Evolutionary conservation across 2,113 vertebrate species (phyloP), one percentile per base, ranked within the genome.

Genomic region (Carassius auratus): DNA sequence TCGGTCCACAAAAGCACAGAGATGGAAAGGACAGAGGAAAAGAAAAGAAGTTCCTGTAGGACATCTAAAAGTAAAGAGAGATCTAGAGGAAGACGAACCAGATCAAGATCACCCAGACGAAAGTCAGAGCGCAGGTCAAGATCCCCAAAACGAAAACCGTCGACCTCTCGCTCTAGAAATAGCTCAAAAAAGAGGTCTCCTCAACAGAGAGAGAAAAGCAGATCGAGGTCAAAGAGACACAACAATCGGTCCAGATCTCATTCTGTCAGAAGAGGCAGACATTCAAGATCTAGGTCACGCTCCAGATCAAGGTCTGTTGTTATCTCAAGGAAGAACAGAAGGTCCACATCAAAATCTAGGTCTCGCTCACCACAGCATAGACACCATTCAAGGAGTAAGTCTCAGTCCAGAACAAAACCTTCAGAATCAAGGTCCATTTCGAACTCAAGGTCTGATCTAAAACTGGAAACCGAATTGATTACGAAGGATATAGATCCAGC

Each of bases 61-160:
- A 68, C 75, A 9, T 84, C 84, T 12, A 87, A 50, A 66, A 78
- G 50, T 33, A 57, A 86, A 23, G 80, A 76, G 23, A 83, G 15
- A 19, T 69, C 59, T 30, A 87, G n/a, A 87, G 59, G 62, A 38
- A 84, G 17, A 33, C 64, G 36, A 23, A 89, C 77, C 23, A 50
- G 59, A 23, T 90, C 90, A 33, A 86, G 45, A 86, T 89, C 93
- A 71, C 91, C 92, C 87, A 92, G 90, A 62, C 92, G 88, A 81
- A 92, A 85, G n/a, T 93, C 93, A 80, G 91, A 91, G 64, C 83
- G 45, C 23, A 50, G 59, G 21, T 90, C 90, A 33, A 86, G 45
- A 86, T 89, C 93, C 91, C 92, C 87, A 91, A 92, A 86, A 21
- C 93, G 92, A 81, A 90, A 91, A 69, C 84, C 52, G 23, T 90